These are phyloP conservation scores for Oreohelix idahoensis DNA, from an alignment of 1,140 invertebrate species.

Conservation along the genomic window DNA sequence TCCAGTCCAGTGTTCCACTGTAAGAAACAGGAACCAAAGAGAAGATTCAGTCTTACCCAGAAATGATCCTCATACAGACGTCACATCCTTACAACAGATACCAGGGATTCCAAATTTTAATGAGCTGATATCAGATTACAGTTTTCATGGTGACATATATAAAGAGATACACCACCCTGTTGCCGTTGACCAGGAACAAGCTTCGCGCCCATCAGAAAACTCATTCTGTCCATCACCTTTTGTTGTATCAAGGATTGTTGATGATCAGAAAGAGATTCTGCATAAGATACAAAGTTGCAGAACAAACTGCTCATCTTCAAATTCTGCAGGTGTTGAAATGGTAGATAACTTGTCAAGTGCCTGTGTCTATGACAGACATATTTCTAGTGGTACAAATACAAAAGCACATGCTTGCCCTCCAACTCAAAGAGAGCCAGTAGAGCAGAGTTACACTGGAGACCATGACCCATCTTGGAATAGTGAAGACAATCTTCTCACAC, in stretches of 20 bases:
- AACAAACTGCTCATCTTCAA: neutral
- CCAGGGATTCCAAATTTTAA: neutral
- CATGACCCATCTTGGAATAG: neutral
- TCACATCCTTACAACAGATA: neutral
- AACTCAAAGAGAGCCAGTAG: neutral
- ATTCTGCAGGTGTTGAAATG: neutral
- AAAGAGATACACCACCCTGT: no score
- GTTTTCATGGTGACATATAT: no score
- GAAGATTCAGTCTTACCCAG: neutral
- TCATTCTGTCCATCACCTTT: neutral
- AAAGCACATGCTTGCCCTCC: neutral
- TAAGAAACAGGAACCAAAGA: neutral
- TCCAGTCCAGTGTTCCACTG: neutral
- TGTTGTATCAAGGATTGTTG: neutral
- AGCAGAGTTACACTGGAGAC: conserved; percentile 7
- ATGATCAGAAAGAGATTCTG: neutral
- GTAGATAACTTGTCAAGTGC: neutral
- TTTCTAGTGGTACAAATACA: neutral
- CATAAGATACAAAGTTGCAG: neutral
- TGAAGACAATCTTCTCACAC: neutral
- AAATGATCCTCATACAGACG: neutral
- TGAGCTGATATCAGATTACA: neutral
- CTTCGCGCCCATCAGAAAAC: neutral
- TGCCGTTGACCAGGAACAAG: neutral
- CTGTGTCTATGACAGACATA: neutral